Conservation (phyloP, 2,113 vertebrate species). For the Plecotus auritus region DNA sequence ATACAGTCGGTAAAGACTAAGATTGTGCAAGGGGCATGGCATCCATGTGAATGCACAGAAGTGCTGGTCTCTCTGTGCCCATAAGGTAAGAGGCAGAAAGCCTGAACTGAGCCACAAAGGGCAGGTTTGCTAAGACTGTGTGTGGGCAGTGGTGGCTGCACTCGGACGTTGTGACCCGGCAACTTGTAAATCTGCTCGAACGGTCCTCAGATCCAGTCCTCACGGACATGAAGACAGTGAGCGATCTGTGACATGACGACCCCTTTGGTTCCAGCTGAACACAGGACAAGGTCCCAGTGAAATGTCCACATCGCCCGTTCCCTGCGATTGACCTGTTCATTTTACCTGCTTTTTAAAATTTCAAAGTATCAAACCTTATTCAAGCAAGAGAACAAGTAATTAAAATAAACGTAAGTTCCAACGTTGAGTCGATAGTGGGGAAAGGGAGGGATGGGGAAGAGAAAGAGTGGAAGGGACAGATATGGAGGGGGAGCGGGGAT, state of each 20-base stretch:
- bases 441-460: not conserved
- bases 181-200: not conserved
- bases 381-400: not conserved
- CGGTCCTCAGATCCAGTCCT: not conserved
- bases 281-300: rapidly evolving
- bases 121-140: not conserved
- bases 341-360: not conserved
- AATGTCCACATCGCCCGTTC: rapidly evolving
- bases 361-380: not conserved
- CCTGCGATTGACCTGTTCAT: not conserved
- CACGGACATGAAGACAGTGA: rapidly evolving
- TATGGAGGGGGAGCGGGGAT: not conserved
- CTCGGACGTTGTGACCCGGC: rapidly evolving
- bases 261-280: not conserved
- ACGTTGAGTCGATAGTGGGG: not conserved
- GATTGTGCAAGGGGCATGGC: not conserved
- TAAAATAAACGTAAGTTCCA: rapidly evolving
- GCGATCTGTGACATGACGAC: rapidly evolving
- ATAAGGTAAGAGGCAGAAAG: not conserved
- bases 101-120: rapidly evolving
- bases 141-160: rapidly evolving
- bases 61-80: not conserved
- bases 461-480: not conserved
- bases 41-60: rapidly evolving
- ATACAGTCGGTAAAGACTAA: not conserved